Percentiles rank a stretch among this genome's conserved stretches.
Conservation (phyloP, 2,113 vertebrate species). For the Thermophis baileyi region DNA sequence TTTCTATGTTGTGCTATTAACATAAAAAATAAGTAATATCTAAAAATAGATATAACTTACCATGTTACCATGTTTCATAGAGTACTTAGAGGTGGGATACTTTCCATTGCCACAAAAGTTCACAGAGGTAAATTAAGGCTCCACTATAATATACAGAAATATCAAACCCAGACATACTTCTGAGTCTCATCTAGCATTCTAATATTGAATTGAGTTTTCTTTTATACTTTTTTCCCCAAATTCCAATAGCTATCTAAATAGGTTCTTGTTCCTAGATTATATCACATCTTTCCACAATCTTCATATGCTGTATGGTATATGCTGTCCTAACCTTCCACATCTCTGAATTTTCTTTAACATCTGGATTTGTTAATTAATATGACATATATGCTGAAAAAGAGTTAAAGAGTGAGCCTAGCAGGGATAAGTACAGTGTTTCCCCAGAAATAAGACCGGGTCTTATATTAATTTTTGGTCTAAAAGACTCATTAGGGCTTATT, state of each 20-base stretch:
- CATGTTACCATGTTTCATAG: not conserved
- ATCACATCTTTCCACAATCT: not conserved
- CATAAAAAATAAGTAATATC: not conserved
- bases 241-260: not conserved
- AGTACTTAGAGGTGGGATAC: not conserved
- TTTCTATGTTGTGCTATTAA: not conserved
- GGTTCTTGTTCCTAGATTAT: not conserved
- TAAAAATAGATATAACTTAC: not conserved
- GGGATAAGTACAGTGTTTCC: not conserved
- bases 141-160: not conserved
- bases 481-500: too few relatives aligned
- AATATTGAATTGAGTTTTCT: not conserved
- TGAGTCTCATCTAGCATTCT: not conserved
- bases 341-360: not conserved
- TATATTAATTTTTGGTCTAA: too few relatives aligned
- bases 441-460: too few relatives aligned
- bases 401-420: not conserved
- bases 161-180: not conserved
- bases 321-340: not conserved
- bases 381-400: not conserved
- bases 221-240: too few relatives aligned
- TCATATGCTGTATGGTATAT: not conserved
- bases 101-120: not conserved
- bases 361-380: not conserved
- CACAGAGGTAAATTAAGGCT: not conserved